Evolutionary conservation across 2,797 vertebrate species (phyloP).

Genomic region (Rhynchotus rufescens): DNA sequence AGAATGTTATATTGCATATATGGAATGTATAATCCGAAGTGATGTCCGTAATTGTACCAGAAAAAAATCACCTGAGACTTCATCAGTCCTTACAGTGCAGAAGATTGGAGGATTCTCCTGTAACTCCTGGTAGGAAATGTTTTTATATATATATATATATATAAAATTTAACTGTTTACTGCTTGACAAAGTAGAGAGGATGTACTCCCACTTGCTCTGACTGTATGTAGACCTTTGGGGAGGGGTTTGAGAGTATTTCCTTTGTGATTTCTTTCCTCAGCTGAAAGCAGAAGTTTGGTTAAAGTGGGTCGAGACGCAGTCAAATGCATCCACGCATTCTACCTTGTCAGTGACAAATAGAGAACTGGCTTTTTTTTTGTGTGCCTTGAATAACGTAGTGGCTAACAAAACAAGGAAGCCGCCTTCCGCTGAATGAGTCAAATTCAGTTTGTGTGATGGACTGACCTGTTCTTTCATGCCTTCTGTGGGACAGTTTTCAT

Average conservation of each 20-base stretch:
- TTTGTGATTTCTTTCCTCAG: neutral
- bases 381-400: neutral
- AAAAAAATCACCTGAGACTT: neutral
- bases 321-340: neutral
- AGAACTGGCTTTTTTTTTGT: neutral
- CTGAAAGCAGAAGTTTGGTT: neutral
- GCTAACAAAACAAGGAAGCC: constrained; percentile 50
- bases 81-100: neutral
- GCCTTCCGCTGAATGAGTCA: neutral
- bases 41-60: neutral
- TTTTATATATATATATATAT: neutral
- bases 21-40: neutral
- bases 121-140: neutral
- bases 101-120: neutral
- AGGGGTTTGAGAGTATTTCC: neutral
- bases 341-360: neutral
- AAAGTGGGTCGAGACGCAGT: neutral
- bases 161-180: neutral
- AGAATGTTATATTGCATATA: neutral
- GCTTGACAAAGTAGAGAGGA: neutral
- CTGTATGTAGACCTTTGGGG: neutral
- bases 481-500: neutral
- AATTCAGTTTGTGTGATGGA: neutral
- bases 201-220: accelerated
- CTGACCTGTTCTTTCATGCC: constrained; percentile 13